Conservation (phyloP, 1,140 invertebrate genomes). For the Teleopsis dalmanni region DNA sequence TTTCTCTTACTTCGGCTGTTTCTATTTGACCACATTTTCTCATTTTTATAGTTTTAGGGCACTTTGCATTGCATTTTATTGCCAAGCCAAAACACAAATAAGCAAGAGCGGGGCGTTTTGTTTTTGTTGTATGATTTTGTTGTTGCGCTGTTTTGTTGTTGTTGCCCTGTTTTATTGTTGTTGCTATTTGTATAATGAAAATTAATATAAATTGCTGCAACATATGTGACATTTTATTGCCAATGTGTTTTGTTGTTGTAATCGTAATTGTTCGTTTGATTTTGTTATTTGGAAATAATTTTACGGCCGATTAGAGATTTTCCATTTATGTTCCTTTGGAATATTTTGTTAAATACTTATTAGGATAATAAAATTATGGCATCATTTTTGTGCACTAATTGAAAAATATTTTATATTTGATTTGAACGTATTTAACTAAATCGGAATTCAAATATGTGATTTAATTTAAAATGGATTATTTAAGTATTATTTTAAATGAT, state of each 20-base stretch:
- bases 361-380: no score
- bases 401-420: no score
- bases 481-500: no score
- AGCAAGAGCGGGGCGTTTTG: neutral
- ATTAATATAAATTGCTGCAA: slow-evolving; percentile 11
- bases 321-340: no score
- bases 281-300: neutral
- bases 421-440: no score
- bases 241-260: neutral
- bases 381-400: no score
- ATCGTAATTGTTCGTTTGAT: neutral
- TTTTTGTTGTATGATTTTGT: neutral
- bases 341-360: no score
- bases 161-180: neutral
- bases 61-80: neutral
- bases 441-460: no score
- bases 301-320: no score
- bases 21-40: neutral
- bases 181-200: slow-evolving; percentile 4
- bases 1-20: no score
- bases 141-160: neutral
- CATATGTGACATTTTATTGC: slow-evolving; percentile 7
- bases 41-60: no score
- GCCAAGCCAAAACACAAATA: neutral
- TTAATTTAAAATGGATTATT: no score